Base-by-base conservation (phyloP, 1,140 invertebrate species). In the Drosophila tropicalis region DNA sequence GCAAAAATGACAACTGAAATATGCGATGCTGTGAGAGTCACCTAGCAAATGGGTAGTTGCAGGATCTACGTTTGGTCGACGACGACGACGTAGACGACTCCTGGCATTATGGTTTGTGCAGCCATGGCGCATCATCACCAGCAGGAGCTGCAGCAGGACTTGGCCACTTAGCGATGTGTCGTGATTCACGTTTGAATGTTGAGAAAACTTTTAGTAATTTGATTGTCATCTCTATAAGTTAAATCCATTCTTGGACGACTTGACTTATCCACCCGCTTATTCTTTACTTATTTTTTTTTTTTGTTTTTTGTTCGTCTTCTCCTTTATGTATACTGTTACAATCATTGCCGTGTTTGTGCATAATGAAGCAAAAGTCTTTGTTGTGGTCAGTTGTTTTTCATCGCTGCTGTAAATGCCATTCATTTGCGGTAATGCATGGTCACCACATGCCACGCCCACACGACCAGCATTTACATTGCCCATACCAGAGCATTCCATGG, bases 1-100 rank as follows among this genome's bases (percentile, higher is more conserved):
- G 74, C 78, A 77, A 80, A 84, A 84, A 85, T 84, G 81, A 84
- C 76, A 84, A 76, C 81, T 84, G 81, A 84, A 84, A 83, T 83
- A 83, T 83, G 81, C 81, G 72, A 73, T 15, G 81, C 76, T 73
- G 55, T 56, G 57, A 83, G 65, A 82, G 81, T 58, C 15, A 58
- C 56, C 56, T 81, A 73, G 66, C 62, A 65, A 77, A 58, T 62
- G 54, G 34, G 66, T 22, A 13, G 41, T 25, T 25, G 34, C 40
- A 58, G 66, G 62, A 70, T 76, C 68, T 70, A 62, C 54, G 60
- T 41, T 70, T 22, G 60, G 22, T 5, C 25, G 25, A 29, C 25
- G 3, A 29, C 25, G 25, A 29, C 3, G 29, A 29, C 0, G 22
- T 1, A 1, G 68, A 34, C 75, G 55, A 39, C 51, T 44, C 5